Evolutionary conservation across 2,113 vertebrate species (phyloP), one percentile per base, ranked within the genome.

Genomic region (Morone saxatilis): DNA sequence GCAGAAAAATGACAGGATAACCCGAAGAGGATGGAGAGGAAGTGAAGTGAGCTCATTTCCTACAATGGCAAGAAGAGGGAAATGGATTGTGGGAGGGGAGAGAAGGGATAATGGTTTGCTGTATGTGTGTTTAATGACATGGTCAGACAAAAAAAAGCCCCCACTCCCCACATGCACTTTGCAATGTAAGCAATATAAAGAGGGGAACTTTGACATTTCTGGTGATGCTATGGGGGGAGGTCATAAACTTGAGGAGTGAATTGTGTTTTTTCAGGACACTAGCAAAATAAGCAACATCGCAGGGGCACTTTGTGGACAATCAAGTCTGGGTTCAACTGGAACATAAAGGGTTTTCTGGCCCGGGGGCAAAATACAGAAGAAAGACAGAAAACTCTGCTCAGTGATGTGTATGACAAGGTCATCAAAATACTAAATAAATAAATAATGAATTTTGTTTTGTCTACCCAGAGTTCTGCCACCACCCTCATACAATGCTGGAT

Each of bases 31-130:
- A 76, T 60, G 47, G 72, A 82, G 47, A 13, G 77, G 91, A 91
- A 91, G 70, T 83, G 47, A 76, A 90, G 71, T 90, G 90, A 93
- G 88, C 86, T 92, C 84, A 93, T 92, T 92, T 94, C 88, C 88
- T 90, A 65, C 75, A 76, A 91, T 76, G 69, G 86, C 67, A 78
- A 82, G 38, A 79, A 80, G 81, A 74, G 89, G 83, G 81, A 92
- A 90, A 89, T 90, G 86, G 76, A 81, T 57, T 77, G 59, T 76
- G 78, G 82, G 80, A 76, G 65, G 57, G 75, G 48, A 60, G 41
- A 40, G 60, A 36, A 61, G 75, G 80, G 43, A 78, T 86, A 90
- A 91, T 86, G 72, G 79, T 73, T 81, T 83, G 71, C 75, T 83
- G 56, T 86, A 77, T 78, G 68, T 69, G 61, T 51, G 67, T 85